Evolutionary conservation across 1,140 invertebrate genomes (phyloP), one percentile per base, ranked within the genome.

Genomic region (Tetramorium parvispinum): DNA sequence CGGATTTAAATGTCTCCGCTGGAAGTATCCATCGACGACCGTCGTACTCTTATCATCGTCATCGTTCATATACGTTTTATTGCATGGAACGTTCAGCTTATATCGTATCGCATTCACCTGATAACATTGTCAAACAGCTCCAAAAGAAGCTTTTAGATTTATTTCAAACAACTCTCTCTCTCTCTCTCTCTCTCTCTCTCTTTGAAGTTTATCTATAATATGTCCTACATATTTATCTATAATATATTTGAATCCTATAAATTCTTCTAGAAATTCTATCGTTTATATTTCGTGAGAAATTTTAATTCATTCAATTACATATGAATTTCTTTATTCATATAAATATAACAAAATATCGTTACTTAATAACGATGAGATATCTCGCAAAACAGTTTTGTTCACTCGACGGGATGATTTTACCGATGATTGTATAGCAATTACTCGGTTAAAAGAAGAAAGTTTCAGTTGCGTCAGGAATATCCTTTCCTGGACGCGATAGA

Each of bases 391-490:
- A 59, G 27, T 40, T 24, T 43, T 24, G n/a, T 43, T 76, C 32
- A 59, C 10, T 76, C 13, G 16, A 77, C 27, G 3, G 24, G 13
- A 46, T 11, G 13, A 46, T 78, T 63, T 78, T 18, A 21, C 21
- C 59, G 59, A 27, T 59, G 59, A 27, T 59, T n/a, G 11, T 55
- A 55, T 21, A 8, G 16, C 53, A 27, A 57, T 57, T 43, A 27
- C 24, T 40, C 13, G 46, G 2, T 51, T 18, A 27, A 57, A 59
- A n/a, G 24, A 57, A 73, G 18, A 59, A 66, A 81, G 27, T 83
- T 83, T 83, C 18, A n/a, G 53, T 27, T 59, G 24, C 8, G n/a
- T 16, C 21, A 59, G 66, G 53, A 59, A 73, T 59, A 83, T 73
- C 55, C 24, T 82, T 71, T 46, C 51, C 43, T 65, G 10, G 16